phyloP scores from a whole-genome alignment of 64 coral and sea anemone genomes.

The Montipora sp. region DNA sequence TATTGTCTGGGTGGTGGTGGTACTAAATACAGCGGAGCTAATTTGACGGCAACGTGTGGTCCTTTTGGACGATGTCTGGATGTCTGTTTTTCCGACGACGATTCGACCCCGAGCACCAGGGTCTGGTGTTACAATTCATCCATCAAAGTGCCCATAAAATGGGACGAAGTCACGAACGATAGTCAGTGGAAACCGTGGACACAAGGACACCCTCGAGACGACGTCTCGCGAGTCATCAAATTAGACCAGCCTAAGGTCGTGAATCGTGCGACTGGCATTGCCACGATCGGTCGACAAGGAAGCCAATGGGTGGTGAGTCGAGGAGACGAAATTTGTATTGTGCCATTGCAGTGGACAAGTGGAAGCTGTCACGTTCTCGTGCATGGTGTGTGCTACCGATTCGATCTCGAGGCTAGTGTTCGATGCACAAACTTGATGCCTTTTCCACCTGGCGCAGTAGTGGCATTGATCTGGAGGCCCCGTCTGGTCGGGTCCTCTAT shows the following conservation, averaged over 20 bases:
- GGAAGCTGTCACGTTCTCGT: background rate
- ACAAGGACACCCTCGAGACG: background rate
- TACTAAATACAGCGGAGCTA: background rate
- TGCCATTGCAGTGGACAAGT: background rate
- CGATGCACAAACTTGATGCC: background rate
- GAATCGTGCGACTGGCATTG: background rate
- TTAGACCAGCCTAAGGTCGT: background rate
- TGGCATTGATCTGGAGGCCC: background rate
- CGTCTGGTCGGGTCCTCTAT: background rate
- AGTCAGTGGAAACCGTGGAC: background rate
- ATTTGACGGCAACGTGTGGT: background rate
- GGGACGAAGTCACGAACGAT: background rate
- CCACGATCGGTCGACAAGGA: background rate
- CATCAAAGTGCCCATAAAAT: background rate
- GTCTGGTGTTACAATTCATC: background rate
- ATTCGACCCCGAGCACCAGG: background rate
- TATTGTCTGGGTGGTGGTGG: background rate
- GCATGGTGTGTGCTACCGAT: background rate
- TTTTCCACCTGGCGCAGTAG: background rate
- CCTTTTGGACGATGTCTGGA: background rate
- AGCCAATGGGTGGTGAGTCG: background rate
- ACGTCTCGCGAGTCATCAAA: background rate
- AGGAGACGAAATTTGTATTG: background rate
- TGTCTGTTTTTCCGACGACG: background rate
- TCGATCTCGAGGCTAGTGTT: background rate